Base-by-base conservation (phyloP, 2,113 vertebrate species). In the Suricata suricatta region DNA sequence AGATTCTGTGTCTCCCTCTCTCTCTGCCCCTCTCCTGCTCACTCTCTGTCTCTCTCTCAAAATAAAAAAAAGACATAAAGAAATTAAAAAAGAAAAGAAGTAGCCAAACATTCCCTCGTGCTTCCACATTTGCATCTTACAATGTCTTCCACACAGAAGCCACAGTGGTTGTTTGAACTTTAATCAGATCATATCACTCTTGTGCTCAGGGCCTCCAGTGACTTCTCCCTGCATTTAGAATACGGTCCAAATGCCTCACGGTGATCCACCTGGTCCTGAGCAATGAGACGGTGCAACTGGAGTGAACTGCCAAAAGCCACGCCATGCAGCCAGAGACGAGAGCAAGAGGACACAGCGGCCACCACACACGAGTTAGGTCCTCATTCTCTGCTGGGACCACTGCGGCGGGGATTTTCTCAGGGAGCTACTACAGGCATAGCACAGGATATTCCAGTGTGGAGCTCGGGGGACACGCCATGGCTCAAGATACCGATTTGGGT, bases 341-440 rank as follows among this genome's bases (percentile, higher is more conserved):
- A 14, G 63, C 31, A 31, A 54, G 60, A 23, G 4, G n/a, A 23
- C 10, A 16, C 2, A 54, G 19, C 50, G 88, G 7, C 77, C 31
- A 23, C 54, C 41, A 1, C 87, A 44, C 25, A 13, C 29, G 25
- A 5, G 31, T 29, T 47, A 19, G 27, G 8, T 54, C 3, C 2
- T 31, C 35, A 1, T 9, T 21, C 79, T 1, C 29, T 6, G 57
- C 41, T 21, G 6, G 33, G 23, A 31, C 25, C 52, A 33, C 38
- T 5, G 7, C 0, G 31, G 35, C 6, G 7, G 1, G 4, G 35
- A 16, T 4, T 0, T 1, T 17, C 44, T 23, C 5, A 8, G 2
- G 35, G 44, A n/a, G 52, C 27, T 15, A 9, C 7, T 23, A 33
- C 2, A 91, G 35, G 23, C 17, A 44, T 3, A 31, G 16, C 27